Conservation (phyloP, 2,113 vertebrate species). For the Pollachius pollachius region DNA sequence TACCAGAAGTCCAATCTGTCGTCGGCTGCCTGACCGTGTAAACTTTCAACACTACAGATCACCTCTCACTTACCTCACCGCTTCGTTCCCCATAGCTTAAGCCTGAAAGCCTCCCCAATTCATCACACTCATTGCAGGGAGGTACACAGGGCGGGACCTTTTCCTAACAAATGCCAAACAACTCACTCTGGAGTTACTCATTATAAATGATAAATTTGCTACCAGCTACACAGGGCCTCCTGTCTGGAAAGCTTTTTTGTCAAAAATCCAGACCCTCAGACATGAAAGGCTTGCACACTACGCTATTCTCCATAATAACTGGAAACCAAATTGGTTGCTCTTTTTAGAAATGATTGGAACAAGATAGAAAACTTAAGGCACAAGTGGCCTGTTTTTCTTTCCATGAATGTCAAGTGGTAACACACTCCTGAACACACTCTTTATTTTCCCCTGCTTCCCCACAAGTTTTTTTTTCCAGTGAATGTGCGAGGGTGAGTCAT, state of each 20-base stretch:
- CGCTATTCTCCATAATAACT: too few relatives aligned
- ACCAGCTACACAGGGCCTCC: conserved; percentile 14
- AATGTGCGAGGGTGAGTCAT: conserved; percentile 49
- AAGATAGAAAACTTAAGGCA: conserved; percentile 20
- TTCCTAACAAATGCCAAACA: conserved; percentile 1
- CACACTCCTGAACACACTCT: neutral
- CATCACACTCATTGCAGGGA: too few relatives aligned
- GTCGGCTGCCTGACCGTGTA: conserved; percentile 23
- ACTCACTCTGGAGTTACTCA: conserved; percentile 49
- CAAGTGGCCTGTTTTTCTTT: conserved; percentile 52
- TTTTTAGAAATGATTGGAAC: conserved; percentile 31
- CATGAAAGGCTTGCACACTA: too few relatives aligned
- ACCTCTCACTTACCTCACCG: conserved; percentile 35
- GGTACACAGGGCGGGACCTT: neutral
- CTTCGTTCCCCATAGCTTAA: conserved; percentile 2
- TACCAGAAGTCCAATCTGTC: conserved; percentile 40
- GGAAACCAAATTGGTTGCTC: conserved; percentile 42
- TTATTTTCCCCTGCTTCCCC: conserved; percentile 26
- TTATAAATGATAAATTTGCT: conserved; percentile 49
- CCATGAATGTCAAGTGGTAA: conserved; percentile 40
- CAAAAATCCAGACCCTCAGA: too few relatives aligned
- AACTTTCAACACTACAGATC: conserved; percentile 11
- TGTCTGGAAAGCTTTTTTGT: too few relatives aligned
- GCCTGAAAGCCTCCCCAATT: neutral
- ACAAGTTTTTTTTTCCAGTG: conserved; percentile 41